Percentiles rank a stretch among this genome's conserved stretches.
These are phyloP conservation scores for Berghia stephanieae DNA, from an alignment of 1,140 invertebrate species.

Conservation along the genomic window DNA sequence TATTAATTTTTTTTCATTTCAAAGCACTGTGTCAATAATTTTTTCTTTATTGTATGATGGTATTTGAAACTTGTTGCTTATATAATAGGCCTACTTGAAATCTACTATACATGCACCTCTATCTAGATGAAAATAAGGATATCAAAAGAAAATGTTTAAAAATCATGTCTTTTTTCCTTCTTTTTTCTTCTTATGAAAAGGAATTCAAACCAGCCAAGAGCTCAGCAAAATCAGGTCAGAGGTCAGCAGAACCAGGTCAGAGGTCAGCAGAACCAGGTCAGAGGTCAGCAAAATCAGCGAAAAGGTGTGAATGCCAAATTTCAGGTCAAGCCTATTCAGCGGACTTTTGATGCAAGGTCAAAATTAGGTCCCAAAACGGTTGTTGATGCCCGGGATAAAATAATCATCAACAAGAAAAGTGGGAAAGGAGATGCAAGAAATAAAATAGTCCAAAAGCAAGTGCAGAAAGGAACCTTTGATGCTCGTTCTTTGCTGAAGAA, in stretches of 20 bases:
- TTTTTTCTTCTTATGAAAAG: background rate
- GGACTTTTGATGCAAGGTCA: constrained; percentile 18
- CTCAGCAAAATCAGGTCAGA: too few species aligned
- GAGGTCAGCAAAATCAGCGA: too few species aligned
- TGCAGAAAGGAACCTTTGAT: constrained; percentile 38
- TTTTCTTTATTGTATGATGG: too few species aligned
- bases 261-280: background rate
- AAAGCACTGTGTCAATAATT: too few species aligned
- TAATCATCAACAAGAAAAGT: constrained; percentile 39
- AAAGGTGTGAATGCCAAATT: background rate
- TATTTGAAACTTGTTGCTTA: too few species aligned
- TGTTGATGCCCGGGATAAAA: constrained; percentile 46
- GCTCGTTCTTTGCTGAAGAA: constrained; percentile 34
- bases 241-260: too few species aligned
- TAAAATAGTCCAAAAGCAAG: constrained; percentile 36
- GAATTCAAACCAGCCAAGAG: too few species aligned
- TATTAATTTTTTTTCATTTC: too few species aligned
- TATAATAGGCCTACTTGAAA: background rate
- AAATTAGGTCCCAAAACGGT: constrained; percentile 14
- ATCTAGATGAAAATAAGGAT: background rate
- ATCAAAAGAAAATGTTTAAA: background rate
- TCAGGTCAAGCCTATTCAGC: too few species aligned
- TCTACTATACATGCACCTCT: background rate
- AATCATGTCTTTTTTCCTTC: background rate
- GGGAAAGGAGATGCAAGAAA: constrained; percentile 36